Base-by-base conservation (phyloP, 2,113 vertebrate genomes). In the Haemorhous mexicanus region DNA sequence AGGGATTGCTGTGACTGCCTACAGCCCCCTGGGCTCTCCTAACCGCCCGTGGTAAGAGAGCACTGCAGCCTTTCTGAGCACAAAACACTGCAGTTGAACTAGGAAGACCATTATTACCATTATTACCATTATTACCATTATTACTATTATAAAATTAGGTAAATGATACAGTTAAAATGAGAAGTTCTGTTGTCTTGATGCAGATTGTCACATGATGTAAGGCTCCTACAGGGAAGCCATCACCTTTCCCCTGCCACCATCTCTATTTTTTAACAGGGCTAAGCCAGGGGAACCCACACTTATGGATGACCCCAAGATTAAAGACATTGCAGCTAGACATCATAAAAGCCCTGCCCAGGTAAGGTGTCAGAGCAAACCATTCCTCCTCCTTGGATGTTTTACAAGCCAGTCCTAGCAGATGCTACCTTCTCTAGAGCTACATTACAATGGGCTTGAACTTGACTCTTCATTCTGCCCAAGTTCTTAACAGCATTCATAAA, bases 11-110 rank as follows among this genome's bases (percentile, higher is more conserved):
- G 98, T 99, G 93, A 99, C 98, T 0, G 98, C 98, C 0, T 99
- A 98, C 97, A 99, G 98, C 47, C 98, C 99, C n/a, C 98, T 99
- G 27, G 98, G 98, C 7, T 99, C 99, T 35, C 98, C 98, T 1
- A 98, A 98, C 81, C 97, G 98, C 84, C 98, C 98, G 0, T 99
- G 98, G 99, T 99, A 95, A 97, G 93, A 28, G 35, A 55, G 16
- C 22, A 11, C 4, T 17, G 46, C 58, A 69, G n/a, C 58, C 41
- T 79, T 56, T 32, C 58, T 12, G 2, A 2, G 5, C 23, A 11
- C n/a, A 68, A 26, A 62, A 18, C 37, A 10, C 4, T 3, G 21
- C 49, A n/a, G 46, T 17, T 73, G 23, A 37, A 13, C 64, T 9
- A 6, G 1, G 10, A 23, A 7, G 58, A 15, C 32, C 4, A 49